phyloP scores from a whole-genome alignment of 2,888 invertebrate species.

The Mellilla xanthometata region DNA sequence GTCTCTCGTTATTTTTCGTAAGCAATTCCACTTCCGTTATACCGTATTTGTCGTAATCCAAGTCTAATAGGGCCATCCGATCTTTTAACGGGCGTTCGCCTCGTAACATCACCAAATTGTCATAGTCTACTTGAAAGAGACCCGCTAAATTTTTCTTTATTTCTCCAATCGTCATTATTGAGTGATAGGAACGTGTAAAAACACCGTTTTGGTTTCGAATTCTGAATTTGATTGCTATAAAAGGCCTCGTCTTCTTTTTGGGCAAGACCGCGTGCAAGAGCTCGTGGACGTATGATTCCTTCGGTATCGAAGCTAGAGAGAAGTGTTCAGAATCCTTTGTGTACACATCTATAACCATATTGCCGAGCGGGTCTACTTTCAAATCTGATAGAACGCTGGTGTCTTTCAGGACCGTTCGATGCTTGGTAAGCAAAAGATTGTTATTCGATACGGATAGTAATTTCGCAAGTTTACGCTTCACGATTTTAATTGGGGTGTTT shows the following conservation, averaged over 20 bases:
- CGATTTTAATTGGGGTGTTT: slow-evolving; percentile 64
- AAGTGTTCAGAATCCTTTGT: slow-evolving; percentile 70
- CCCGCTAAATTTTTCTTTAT: slow-evolving; percentile 83
- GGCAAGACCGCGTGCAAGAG: slow-evolving; percentile 62
- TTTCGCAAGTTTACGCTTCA: slow-evolving; percentile 71
- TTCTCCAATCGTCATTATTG: slow-evolving; percentile 78
- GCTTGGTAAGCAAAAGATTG: slow-evolving; percentile 66
- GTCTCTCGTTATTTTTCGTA: slow-evolving; percentile 62
- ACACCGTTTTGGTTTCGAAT: slow-evolving; percentile 61
- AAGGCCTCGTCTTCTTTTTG: slow-evolving; percentile 67
- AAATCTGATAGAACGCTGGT: slow-evolving; percentile 59
- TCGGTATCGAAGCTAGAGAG: slow-evolving; percentile 62
- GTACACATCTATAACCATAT: slow-evolving; percentile 68
- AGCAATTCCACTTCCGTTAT: slow-evolving; percentile 70
- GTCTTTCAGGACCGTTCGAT: slow-evolving; percentile 70
- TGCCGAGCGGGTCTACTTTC: slow-evolving; percentile 64
- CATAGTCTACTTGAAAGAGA: slow-evolving; percentile 79
- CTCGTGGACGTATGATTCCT: slow-evolving; percentile 69
- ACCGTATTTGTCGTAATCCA: slow-evolving; percentile 76
- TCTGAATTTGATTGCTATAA: slow-evolving; percentile 72
- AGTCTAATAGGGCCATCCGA: slow-evolving; percentile 64
- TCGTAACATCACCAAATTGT: slow-evolving; percentile 75
- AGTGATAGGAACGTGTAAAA: slow-evolving; percentile 80
- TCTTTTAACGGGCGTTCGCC: slow-evolving; percentile 65
- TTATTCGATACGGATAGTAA: slow-evolving; percentile 61